Evolutionary conservation across 2,888 invertebrate species (phyloP), one percentile per base, ranked within the genome.

Genomic region (Tuberolachnus salignus): DNA sequence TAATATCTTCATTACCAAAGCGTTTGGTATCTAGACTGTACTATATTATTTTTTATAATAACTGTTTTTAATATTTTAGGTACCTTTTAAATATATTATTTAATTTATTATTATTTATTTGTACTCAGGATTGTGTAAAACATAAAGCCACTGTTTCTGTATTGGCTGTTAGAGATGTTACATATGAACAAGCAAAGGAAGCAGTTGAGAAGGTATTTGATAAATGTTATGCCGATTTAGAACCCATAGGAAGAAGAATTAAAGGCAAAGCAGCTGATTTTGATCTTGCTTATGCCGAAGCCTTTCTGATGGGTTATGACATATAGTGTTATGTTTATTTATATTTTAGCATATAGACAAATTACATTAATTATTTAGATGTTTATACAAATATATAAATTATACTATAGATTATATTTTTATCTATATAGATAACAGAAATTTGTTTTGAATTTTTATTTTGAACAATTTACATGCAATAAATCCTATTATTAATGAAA

Each of bases 151-250:
- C 93, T 34, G 88, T 91, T 82, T 97, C 97, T 0, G 90, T 98
- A 1, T 83, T 94, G 83, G 92, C 94, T 67, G 94, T 94, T 0
- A 89, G 95, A 74, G 90, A 92, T 83, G 89, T 97, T 21, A 87
- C 89, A 0, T 87, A 88, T 81, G 87, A 88, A 69, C 91, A 94
- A 84, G 97, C 95, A 0, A 86, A 89, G 19, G 89, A 89, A 44
- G 90, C 92, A 0, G 92, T 98, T 34, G 92, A 97, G 82, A 89
- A 92, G 84, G 97, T 97, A 0, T 98, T 98, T 86, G 89, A 91
- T 0, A 92, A 91, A 85, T 98, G 98, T 85, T 97, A 97, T 84
- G 89, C 90, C 23, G 97, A 98, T 86, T 87, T 97, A 83, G 98
- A 98, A 85, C 98, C 98, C 0, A 89, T 97, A 69, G 97, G 97